Conservation (phyloP, 2,113 vertebrate species). For the Oncorhynchus mykiss region DNA sequence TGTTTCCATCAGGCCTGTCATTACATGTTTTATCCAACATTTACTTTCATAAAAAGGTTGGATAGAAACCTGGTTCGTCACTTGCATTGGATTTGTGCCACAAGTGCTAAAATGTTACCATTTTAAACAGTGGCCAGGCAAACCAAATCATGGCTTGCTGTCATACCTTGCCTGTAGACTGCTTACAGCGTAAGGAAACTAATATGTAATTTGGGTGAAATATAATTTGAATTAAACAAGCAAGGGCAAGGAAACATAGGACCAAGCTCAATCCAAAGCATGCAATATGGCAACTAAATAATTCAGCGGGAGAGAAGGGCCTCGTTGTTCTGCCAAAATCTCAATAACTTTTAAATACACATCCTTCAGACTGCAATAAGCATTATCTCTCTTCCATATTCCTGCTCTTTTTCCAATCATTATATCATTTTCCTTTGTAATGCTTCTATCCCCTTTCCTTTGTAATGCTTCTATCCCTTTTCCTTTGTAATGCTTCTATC, state of each 20-base stretch:
- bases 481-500: neutral
- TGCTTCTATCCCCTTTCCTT: too few species aligned
- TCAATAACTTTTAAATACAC: constrained; percentile 25
- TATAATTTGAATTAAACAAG: constrained; percentile 21
- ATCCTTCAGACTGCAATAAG: constrained; percentile 13
- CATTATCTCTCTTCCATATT: constrained; percentile 7
- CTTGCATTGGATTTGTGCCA: neutral
- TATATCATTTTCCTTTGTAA: neutral
- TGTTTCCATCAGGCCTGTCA: neutral
- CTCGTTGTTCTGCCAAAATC: constrained; percentile 49
- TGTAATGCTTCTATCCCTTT: neutral
- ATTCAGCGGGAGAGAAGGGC: constrained; percentile 52
- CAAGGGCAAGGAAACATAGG: constrained; percentile 48
- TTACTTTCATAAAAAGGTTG: too few species aligned
- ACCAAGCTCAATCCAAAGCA: constrained; percentile 50
- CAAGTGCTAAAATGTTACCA: too few species aligned
- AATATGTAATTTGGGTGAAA: neutral
- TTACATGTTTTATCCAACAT: too few species aligned
- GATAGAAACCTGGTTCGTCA: neutral
- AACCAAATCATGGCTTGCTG: too few species aligned
- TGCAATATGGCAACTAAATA: constrained; percentile 68
- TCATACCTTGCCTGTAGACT: too few species aligned
- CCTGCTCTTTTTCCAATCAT: constrained; percentile 9
- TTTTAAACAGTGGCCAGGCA: too few species aligned
- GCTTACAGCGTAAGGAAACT: too few species aligned